phyloP scores from a whole-genome alignment of 2,888 invertebrate genomes.

The Nebria salina region DNA sequence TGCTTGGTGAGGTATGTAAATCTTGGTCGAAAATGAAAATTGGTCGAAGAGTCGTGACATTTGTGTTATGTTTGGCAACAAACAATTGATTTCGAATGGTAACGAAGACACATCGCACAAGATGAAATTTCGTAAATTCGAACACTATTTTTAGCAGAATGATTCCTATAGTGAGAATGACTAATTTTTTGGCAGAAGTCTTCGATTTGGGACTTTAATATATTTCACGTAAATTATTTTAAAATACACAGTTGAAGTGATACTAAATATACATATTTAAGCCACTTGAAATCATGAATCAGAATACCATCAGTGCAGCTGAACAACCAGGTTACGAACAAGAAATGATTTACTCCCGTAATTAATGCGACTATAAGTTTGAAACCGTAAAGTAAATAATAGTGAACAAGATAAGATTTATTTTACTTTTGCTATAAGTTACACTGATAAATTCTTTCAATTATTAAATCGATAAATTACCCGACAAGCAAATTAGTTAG shows the following conservation, averaged over 20 bases:
- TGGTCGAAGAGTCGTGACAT: neutral
- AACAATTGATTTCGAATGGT: conserved; percentile 35
- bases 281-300: too few relatives aligned
- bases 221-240: conserved; percentile 46
- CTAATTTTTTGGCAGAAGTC: conserved; percentile 46
- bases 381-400: neutral
- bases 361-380: neutral
- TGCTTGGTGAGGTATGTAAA: neutral
- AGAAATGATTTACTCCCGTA: neutral
- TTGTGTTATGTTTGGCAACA: conserved; percentile 40
- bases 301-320: too few relatives aligned
- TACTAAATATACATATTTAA: conserved; percentile 12
- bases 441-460: neutral
- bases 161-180: conserved; percentile 41
- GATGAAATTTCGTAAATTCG: conserved; percentile 39
- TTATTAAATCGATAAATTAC: neutral
- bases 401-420: conserved; percentile 1
- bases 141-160: conserved; percentile 38
- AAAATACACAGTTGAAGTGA: conserved; percentile 42
- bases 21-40: neutral
- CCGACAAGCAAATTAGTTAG: too few relatives aligned
- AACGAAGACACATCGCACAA: neutral
- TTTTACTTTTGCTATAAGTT: neutral
- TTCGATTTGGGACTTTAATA: conserved; percentile 38
- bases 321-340: neutral